phyloP scores from a whole-genome alignment of 2,113 vertebrate species.

The Hylia prasina region DNA sequence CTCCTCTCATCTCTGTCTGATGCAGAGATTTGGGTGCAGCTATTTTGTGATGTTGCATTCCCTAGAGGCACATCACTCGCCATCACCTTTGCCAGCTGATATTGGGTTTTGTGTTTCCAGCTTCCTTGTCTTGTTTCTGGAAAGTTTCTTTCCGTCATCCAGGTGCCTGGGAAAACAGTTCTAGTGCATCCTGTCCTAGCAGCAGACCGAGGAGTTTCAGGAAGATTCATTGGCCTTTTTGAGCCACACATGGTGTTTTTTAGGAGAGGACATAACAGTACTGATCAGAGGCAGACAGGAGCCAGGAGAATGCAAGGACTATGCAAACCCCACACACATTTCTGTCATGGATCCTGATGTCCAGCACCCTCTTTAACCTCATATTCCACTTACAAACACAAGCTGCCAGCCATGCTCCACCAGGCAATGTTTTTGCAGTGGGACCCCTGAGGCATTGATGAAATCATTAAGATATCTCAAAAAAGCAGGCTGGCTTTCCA shows the following conservation, averaged over 20 bases:
- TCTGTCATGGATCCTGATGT: background rate
- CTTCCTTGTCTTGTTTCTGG: background rate
- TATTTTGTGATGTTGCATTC: background rate
- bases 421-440: background rate
- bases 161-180: background rate
- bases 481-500: background rate
- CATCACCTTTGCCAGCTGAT: background rate
- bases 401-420: background rate
- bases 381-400: background rate
- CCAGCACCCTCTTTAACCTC: background rate
- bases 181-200: background rate
- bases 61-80: background rate
- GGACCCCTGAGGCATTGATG: background rate
- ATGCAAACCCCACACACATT: background rate
- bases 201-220: background rate
- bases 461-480: background rate
- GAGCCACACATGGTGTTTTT: background rate
- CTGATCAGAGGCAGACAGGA: background rate
- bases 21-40: background rate
- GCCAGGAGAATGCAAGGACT: background rate
- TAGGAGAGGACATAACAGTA: rapidly evolving
- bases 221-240: background rate
- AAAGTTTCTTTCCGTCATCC: background rate
- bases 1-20: background rate
- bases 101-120: background rate